phyloP scores from a whole-genome alignment of 1,140 invertebrate species.

The Drosophila takahashii region DNA sequence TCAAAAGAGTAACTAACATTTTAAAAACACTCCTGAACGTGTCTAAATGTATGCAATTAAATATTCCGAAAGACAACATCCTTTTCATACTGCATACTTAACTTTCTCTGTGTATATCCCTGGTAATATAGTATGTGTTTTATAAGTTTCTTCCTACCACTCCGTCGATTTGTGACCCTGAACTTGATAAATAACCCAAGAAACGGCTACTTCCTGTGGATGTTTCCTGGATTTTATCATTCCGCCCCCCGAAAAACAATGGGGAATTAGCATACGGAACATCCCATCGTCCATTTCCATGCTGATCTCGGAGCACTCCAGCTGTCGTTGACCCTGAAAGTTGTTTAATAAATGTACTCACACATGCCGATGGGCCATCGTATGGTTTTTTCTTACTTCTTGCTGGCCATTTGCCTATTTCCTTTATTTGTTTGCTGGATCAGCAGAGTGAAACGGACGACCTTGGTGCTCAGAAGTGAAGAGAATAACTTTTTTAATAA shows the following conservation, averaged over 20 bases:
- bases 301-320: constrained; percentile 29
- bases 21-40: no score
- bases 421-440: constrained; percentile 46
- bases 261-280: constrained; percentile 40
- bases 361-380: constrained; percentile 62
- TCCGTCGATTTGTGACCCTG: constrained; percentile 24
- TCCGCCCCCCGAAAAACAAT: constrained; percentile 14
- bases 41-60: no score
- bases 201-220: constrained; percentile 15
- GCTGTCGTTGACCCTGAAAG: constrained; percentile 56
- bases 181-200: constrained; percentile 40
- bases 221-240: constrained; percentile 25
- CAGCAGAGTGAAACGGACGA: constrained; percentile 40
- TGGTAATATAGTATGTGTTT: neutral
- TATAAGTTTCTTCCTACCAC: neutral
- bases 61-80: no score
- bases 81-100: no score
- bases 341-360: constrained; percentile 82
- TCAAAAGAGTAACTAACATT: no score
- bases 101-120: constrained; percentile 2
- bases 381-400: constrained; percentile 25
- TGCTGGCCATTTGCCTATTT: constrained; percentile 41
- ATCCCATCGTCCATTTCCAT: constrained; percentile 32
- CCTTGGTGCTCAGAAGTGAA: constrained; percentile 1
- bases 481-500: constrained; percentile 54